Evolutionary conservation across 2,888 invertebrate species (phyloP).

Genomic region (Andrena flavipes): DNA sequence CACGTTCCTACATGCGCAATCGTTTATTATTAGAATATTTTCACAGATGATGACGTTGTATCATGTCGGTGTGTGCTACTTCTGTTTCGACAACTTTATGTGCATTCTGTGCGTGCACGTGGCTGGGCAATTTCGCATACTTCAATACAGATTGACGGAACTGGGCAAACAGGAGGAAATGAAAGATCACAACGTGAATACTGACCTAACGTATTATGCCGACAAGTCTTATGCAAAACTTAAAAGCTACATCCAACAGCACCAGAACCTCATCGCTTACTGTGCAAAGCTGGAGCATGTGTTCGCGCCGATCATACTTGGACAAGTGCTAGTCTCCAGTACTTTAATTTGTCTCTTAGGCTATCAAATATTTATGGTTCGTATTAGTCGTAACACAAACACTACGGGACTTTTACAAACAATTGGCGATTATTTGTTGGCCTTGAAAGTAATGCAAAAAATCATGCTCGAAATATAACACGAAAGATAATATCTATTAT

Average conservation of each 20-base stretch:
- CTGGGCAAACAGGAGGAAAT: neutral
- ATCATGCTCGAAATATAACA: too few relatives aligned
- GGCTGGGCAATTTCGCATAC: conserved; percentile 71
- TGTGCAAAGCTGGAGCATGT: conserved; percentile 57
- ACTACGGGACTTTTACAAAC: too few relatives aligned
- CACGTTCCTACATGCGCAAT: neutral
- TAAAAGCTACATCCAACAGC: conserved; percentile 48
- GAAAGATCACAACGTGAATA: rapidly evolving
- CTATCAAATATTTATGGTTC: conserved; percentile 60
- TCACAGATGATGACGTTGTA: conserved; percentile 54
- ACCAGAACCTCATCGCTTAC: conserved; percentile 63
- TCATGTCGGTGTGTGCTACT: conserved; percentile 60
- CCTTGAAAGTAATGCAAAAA: too few relatives aligned
- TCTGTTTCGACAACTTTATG: conserved; percentile 71
- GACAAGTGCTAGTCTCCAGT: conserved; percentile 51
- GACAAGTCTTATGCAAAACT: conserved; percentile 32
- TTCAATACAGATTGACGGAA: conserved; percentile 60
- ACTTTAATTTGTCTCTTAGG: conserved; percentile 53
- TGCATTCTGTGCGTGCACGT: conserved; percentile 64
- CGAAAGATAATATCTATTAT: too few relatives aligned
- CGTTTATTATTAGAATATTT: neutral
- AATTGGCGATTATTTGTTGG: too few relatives aligned
- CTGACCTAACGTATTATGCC: neutral
- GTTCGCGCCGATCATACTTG: conserved; percentile 58
- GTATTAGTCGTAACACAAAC: conserved; percentile 11